phyloP scores from a whole-genome alignment of 2,888 invertebrate genomes.

The Volucella zonaria region DNA sequence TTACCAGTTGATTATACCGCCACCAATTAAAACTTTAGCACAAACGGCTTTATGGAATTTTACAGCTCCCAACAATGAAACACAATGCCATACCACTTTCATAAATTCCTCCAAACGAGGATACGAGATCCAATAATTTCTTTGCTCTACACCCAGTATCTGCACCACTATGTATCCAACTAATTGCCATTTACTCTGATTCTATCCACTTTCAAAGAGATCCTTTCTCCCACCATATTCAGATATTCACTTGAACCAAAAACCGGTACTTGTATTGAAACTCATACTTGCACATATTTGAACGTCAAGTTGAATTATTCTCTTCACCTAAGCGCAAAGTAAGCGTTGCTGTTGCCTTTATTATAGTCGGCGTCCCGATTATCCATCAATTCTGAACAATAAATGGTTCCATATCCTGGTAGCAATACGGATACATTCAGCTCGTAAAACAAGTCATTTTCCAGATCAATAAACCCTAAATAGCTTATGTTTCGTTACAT shows the following conservation, averaged over 20 bases:
- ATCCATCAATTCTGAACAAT: conserved; percentile 29
- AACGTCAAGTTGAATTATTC: conserved; percentile 11
- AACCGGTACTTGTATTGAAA: background rate
- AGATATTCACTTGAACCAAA: background rate
- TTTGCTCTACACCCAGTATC: background rate
- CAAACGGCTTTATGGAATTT: too few relatives aligned
- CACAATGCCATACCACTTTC: too few relatives aligned
- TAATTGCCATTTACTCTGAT: conserved; percentile 17
- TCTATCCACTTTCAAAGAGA: background rate
- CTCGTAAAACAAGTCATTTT: conserved; percentile 49
- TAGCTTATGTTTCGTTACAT: conserved; percentile 35
- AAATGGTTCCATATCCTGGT: conserved; percentile 11
- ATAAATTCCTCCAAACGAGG: background rate
- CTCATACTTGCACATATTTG: too few relatives aligned
- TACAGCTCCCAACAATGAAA: too few relatives aligned
- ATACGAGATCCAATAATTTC: background rate
- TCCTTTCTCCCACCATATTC: background rate
- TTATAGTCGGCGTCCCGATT: background rate
- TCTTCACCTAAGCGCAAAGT: conserved; percentile 4
- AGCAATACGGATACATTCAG: conserved; percentile 7
- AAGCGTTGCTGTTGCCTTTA: conserved; percentile 14
- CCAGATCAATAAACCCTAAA: conserved; percentile 48
- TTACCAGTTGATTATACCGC: too few relatives aligned
- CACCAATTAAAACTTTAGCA: too few relatives aligned
- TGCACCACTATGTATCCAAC: conserved; percentile 2